Evolutionary conservation across 2,888 invertebrate genomes (phyloP).

Genomic region (Entomobrya multifasciata): DNA sequence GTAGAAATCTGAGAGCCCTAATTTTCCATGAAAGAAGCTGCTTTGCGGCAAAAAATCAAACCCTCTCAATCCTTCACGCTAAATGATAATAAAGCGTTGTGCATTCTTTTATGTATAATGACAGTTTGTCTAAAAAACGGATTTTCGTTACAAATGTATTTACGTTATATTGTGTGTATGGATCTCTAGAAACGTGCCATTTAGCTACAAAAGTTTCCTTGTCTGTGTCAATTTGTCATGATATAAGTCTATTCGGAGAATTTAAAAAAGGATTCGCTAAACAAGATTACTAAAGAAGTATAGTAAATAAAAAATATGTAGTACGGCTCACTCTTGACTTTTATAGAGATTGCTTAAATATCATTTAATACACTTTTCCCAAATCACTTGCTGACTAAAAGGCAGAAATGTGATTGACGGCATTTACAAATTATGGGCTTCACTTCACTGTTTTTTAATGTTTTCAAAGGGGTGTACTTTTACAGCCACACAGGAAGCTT

Average conservation of each 20-base stretch:
- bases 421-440: too few relatives aligned
- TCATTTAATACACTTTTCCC: not conserved
- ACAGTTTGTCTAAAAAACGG: conserved; percentile 9
- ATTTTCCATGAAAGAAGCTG: conserved; percentile 24
- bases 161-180: too few relatives aligned
- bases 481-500: not conserved
- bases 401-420: too few relatives aligned
- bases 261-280: not conserved
- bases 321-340: not conserved
- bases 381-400: not conserved
- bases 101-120: not conserved
- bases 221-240: conserved; percentile 22
- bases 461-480: not conserved
- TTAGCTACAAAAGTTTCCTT: too few relatives aligned
- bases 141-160: not conserved
- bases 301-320: not conserved
- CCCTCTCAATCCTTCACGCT: not conserved
- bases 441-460: too few relatives aligned
- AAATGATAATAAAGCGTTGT: not conserved
- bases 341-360: not conserved
- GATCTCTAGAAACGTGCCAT: too few relatives aligned
- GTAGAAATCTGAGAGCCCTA: conserved; percentile 61
- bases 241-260: conserved; percentile 18
- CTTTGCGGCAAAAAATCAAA: conserved; percentile 3
- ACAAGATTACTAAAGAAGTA: not conserved